Evolutionary conservation across 2,888 invertebrate genomes (phyloP).

Genomic region (Hanleya hanleyi): DNA sequence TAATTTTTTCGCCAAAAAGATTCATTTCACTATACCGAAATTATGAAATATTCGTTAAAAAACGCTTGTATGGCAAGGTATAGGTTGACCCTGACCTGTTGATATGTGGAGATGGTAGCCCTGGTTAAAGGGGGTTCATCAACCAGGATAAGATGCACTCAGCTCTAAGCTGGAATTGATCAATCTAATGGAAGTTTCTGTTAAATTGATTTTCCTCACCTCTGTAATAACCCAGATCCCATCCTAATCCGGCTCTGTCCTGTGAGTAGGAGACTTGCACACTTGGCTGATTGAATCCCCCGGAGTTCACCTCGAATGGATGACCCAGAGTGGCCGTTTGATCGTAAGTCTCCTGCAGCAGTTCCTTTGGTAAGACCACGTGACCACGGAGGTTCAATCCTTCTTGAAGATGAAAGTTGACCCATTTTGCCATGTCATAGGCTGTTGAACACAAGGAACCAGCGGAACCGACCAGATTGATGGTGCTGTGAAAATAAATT

Average conservation of each 20-base stretch:
- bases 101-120: too few relatives aligned
- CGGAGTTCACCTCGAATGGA: not conserved
- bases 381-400: not conserved
- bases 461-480: not conserved
- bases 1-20: too few relatives aligned
- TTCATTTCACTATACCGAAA: too few relatives aligned
- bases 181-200: too few relatives aligned
- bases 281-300: not conserved
- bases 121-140: too few relatives aligned
- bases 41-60: too few relatives aligned
- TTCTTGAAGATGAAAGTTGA: constrained; percentile 1
- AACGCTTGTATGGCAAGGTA: too few relatives aligned
- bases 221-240: not conserved
- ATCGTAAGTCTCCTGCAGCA: not conserved
- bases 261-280: not conserved
- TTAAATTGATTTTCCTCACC: not conserved
- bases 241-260: not conserved
- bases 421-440: constrained; percentile 15
- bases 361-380: not conserved
- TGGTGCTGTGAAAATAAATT: not conserved
- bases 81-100: too few relatives aligned
- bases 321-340: not conserved
- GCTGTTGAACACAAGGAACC: constrained; percentile 35
- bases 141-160: too few relatives aligned
- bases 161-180: too few relatives aligned